Base-by-base conservation (phyloP, 2,113 vertebrate genomes). In the Chroicocephalus ridibundus region DNA sequence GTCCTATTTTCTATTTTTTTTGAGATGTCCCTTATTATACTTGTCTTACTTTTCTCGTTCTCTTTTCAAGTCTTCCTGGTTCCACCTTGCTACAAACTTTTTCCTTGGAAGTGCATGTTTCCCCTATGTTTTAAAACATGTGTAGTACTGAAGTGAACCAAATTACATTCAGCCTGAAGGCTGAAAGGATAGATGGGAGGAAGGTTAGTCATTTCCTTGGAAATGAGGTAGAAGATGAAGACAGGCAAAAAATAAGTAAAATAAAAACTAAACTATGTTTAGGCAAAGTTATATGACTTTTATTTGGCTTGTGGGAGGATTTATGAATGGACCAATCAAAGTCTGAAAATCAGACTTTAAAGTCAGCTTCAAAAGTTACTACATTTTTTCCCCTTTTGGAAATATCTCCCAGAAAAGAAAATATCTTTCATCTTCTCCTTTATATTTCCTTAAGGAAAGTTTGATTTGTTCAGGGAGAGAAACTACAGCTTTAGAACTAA, bases 201-300 rank as follows among this genome's bases (percentile, higher is more conserved):
- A 89, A 94, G 36, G 27, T 86, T 89, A 94, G 83, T 96, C 9
- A 95, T 77, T 95, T 96, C 86, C 91, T 58, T 77, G 15, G 66
- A 91, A 96, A 89, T 65, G 34, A 91, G 29, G 70, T 89, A 82
- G 54, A 94, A 72, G 70, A 94, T 49, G 34, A 92, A 87, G 58
- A 82, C 49, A 69, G 22, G 31, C 16, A 64, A 94, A 84, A 82
- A 83, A 49, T 15, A 78, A 89, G 27, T 61, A 66, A 92, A 93
- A 88, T 72, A 86, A 72, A 94, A 66, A 88, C 3, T 76, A 90
- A 93, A 89, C 80, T 88, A 51, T 91, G 31, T 72, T 92, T 93
- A 71, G 61, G 74, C 3, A 68, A 89, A 91, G n/a, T 60, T 95
- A 75, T 44, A 80, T 68, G 68, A 51, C 55, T 93, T 83, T 69